Evolutionary conservation across 2,797 vertebrate genomes (phyloP).

Genomic region (Staurois parvus): DNA sequence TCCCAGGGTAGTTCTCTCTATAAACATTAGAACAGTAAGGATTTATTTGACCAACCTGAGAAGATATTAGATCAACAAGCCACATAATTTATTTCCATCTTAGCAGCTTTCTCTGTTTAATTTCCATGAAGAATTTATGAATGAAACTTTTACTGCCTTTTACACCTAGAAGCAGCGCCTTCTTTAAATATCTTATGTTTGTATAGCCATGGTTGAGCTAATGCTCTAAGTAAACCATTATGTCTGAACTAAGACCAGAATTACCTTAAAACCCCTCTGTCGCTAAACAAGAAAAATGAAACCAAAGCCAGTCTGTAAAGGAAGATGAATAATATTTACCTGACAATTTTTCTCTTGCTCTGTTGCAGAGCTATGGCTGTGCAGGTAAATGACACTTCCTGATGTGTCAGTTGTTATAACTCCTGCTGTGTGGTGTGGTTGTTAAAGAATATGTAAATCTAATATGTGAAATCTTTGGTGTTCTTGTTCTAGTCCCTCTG

Average conservation of each 20-base stretch:
- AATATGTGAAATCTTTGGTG: too few relatives aligned
- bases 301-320: not conserved
- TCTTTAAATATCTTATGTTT: constrained; percentile 20
- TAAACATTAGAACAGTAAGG: constrained; percentile 53
- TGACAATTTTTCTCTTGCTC: too few relatives aligned
- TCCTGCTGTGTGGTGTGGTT: too few relatives aligned
- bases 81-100: constrained; percentile 47
- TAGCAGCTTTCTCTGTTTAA: constrained; percentile 52
- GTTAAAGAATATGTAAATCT: too few relatives aligned
- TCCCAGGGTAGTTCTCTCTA: constrained; percentile 42
- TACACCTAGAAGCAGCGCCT: not conserved
- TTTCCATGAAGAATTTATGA: constrained; percentile 56
- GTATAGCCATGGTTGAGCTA: constrained; percentile 4
- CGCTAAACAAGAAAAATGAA: not conserved
- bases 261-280: not conserved
- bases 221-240: not conserved
- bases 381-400: too few relatives aligned
- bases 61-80: constrained; percentile 49
- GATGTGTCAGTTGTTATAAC: too few relatives aligned
- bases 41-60: constrained; percentile 54
- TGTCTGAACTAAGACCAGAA: not conserved
- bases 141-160: constrained; percentile 27
- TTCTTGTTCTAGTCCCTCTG: too few relatives aligned
- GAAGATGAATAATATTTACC: not conserved
- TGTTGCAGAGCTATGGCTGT: too few relatives aligned